Evolutionary conservation across 1,140 invertebrate species (phyloP).

Genomic region (Eumaeus atala): DNA sequence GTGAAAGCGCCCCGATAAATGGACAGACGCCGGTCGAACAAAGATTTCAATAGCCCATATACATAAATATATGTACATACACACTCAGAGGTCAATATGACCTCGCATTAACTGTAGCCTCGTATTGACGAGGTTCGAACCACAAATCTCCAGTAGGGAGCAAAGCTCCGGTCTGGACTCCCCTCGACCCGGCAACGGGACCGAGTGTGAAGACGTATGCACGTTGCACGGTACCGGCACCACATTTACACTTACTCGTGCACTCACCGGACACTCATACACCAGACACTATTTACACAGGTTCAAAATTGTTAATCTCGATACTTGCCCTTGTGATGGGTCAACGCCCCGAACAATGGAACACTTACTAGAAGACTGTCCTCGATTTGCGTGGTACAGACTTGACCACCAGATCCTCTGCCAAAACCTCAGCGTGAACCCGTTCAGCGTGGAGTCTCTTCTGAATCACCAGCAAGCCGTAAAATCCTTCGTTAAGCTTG

Average conservation of each 20-base stretch:
- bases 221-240: too few relatives aligned
- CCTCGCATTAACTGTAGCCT: too few relatives aligned
- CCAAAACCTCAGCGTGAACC: neutral
- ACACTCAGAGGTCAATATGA: too few relatives aligned
- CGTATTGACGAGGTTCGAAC: too few relatives aligned
- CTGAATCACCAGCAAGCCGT: neutral
- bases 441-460: neutral
- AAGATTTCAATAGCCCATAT: too few relatives aligned
- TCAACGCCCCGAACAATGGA: neutral
- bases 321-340: slow-evolving; percentile 3
- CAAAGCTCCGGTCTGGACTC: too few relatives aligned
- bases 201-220: too few relatives aligned
- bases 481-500: neutral
- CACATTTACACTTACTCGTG: slow-evolving; percentile 2
- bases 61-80: too few relatives aligned
- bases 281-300: slow-evolving; percentile 8
- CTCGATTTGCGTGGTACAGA: neutral
- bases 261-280: slow-evolving; percentile 4
- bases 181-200: too few relatives aligned
- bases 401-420: slow-evolving; percentile 1
- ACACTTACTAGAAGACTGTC: slow-evolving; percentile 2
- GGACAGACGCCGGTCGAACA: too few relatives aligned
- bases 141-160: too few relatives aligned
- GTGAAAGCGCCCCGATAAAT: too few relatives aligned
- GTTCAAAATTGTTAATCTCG: neutral